phyloP scores from a whole-genome alignment of 2,797 vertebrate genomes.

The Danio tinwini region DNA sequence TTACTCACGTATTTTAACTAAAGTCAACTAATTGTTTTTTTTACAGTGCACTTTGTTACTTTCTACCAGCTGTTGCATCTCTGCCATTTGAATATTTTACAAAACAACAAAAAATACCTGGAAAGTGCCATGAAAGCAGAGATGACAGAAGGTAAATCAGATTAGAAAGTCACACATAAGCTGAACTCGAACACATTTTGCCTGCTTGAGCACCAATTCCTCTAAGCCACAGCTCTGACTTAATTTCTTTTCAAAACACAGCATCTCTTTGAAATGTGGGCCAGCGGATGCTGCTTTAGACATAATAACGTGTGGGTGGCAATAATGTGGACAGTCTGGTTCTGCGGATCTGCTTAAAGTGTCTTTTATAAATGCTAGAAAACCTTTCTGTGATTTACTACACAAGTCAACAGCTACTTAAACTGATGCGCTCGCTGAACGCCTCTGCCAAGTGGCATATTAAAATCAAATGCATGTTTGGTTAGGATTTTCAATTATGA shows the following conservation, averaged over 20 bases:
- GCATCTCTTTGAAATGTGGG: conserved; percentile 20
- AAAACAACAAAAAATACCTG: neutral
- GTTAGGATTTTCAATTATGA: conserved; percentile 11
- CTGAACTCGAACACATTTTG: neutral
- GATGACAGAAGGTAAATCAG: neutral
- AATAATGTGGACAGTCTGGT: conserved; percentile 40
- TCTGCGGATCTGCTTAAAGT: conserved; percentile 50
- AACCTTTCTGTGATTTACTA: conserved; percentile 37
- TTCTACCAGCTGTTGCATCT: too few relatives aligned
- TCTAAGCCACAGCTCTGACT: conserved; percentile 5
- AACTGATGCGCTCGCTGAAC: neutral
- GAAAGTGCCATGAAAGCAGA: neutral
- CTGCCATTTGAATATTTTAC: neutral
- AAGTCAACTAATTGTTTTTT: too few relatives aligned
- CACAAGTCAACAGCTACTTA: conserved; percentile 34
- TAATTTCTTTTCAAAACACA: conserved; percentile 14
- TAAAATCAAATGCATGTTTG: conserved; percentile 20
- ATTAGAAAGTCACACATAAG: neutral
- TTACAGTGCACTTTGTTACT: too few relatives aligned
- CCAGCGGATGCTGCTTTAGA: conserved; percentile 29
- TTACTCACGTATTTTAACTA: too few relatives aligned
- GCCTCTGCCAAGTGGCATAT: neutral
- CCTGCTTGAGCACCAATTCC: neutral
- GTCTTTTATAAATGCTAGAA: conserved; percentile 54
- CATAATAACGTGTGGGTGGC: conserved; percentile 31